These are phyloP conservation scores for Prosopocoilus inquinatus DNA, from an alignment of 2,888 invertebrate species.

Conservation along the genomic window DNA sequence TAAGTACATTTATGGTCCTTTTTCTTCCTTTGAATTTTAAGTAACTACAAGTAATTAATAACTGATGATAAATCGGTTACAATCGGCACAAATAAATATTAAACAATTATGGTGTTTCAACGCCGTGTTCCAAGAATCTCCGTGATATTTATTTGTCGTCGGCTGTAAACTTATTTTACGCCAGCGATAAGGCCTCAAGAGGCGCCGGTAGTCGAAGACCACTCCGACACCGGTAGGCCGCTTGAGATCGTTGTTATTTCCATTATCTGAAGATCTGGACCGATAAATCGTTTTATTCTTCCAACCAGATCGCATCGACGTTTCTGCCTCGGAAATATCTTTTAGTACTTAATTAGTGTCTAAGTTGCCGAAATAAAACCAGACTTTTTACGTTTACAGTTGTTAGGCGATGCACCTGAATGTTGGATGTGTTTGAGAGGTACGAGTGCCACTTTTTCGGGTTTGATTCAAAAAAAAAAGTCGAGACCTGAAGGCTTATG, in stretches of 20 bases:
- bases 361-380: conserved; percentile 23
- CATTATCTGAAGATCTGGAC: conserved; percentile 36
- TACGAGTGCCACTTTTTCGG: no score
- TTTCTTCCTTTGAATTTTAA: no score
- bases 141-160: conserved; percentile 20
- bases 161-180: conserved; percentile 16
- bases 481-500: no score
- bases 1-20: no score
- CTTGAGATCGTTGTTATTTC: conserved; percentile 36
- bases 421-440: no score
- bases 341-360: conserved; percentile 38
- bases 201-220: conserved; percentile 34
- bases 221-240: conserved; percentile 37
- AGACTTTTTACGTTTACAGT: no score
- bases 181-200: conserved; percentile 35
- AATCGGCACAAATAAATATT: no score
- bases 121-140: conserved; percentile 22
- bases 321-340: conserved; percentile 18
- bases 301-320: background rate
- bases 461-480: no score
- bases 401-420: no score
- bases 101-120: no score
- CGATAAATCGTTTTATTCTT: conserved; percentile 34
- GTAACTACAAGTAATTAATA: no score
- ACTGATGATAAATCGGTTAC: no score